Conservation (phyloP, 2,888 invertebrate species). For the Eristalinus sepulchralis region DNA sequence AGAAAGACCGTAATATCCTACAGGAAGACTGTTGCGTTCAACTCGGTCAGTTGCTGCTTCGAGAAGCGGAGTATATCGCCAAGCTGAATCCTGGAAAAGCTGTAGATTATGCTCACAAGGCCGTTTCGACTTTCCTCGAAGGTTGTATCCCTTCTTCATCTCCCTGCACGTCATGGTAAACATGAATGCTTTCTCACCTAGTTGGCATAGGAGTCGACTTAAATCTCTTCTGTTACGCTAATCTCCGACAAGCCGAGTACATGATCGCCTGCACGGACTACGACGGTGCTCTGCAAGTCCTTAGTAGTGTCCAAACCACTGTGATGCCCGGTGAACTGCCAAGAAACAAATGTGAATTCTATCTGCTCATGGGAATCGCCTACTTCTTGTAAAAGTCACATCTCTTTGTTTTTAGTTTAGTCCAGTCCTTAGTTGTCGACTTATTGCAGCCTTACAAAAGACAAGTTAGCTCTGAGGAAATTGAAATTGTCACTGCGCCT, state of each 20-base stretch:
- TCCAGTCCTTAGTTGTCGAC: neutral
- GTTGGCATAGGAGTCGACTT: conserved; percentile 26
- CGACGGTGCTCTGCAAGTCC: conserved; percentile 12
- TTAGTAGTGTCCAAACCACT: conserved; percentile 5
- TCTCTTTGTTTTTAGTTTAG: neutral
- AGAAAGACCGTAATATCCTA: conserved; percentile 34
- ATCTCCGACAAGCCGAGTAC: conserved; percentile 45
- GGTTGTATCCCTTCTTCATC: neutral
- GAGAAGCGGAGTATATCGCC: neutral
- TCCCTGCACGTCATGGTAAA: too few relatives aligned
- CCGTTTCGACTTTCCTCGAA: conserved; percentile 7
- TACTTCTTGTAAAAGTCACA: conserved; percentile 31
- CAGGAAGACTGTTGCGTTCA: conserved; percentile 32
- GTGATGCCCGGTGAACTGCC: conserved; percentile 28
- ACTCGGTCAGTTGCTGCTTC: conserved; percentile 45
- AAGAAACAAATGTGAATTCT: conserved; percentile 52
- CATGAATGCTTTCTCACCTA: neutral
- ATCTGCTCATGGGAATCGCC: conserved; percentile 54
- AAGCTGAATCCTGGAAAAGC: conserved; percentile 2
- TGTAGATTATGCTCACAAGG: conserved; percentile 20
- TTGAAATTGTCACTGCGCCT: conserved; percentile 39
- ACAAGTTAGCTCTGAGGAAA: conserved; percentile 29
- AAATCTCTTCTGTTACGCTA: conserved; percentile 37
- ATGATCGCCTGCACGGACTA: conserved; percentile 2
- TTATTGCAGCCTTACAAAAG: conserved; percentile 14